Percentiles rank a stretch among this genome's conserved stretches.
Conservation (phyloP, 1,140 invertebrate genomes). For the Pollicipes pollicipes region DNA sequence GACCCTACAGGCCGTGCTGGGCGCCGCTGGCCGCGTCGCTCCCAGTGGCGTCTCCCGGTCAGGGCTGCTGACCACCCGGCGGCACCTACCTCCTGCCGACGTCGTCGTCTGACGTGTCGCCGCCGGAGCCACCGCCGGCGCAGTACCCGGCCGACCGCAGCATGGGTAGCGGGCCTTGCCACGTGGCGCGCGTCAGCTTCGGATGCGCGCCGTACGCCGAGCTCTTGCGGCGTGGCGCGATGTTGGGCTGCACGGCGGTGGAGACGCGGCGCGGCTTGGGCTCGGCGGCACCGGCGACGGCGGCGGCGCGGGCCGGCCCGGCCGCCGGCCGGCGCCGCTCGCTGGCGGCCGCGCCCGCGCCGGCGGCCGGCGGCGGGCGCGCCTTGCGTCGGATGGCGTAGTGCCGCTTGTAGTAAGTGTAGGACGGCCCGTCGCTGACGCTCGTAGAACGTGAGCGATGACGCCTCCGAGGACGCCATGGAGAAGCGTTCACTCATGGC, state of each 20-base stretch:
- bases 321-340: too few relatives aligned
- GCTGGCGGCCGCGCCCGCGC: too few relatives aligned
- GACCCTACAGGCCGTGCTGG: too few relatives aligned
- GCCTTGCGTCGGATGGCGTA: neutral
- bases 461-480: neutral
- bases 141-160: neutral
- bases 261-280: too few relatives aligned
- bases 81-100: neutral
- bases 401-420: slow-evolving; percentile 3
- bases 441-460: neutral
- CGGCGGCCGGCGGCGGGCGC: neutral
- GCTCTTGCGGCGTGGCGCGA: neutral
- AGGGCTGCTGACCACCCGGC: neutral
- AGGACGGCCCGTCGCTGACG: slow-evolving; percentile 1
- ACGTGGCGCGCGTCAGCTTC: neutral
- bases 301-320: too few relatives aligned
- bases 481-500: neutral
- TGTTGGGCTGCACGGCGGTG: neutral
- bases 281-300: too few relatives aligned
- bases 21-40: too few relatives aligned
- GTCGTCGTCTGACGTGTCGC: neutral
- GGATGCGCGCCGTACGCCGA: neutral
- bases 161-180: neutral
- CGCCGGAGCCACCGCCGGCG: neutral
- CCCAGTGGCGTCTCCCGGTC: too few relatives aligned